Evolutionary conservation across 2,888 invertebrate species (phyloP), one percentile per base, ranked within the genome.

Genomic region (Campoplex nolae): DNA sequence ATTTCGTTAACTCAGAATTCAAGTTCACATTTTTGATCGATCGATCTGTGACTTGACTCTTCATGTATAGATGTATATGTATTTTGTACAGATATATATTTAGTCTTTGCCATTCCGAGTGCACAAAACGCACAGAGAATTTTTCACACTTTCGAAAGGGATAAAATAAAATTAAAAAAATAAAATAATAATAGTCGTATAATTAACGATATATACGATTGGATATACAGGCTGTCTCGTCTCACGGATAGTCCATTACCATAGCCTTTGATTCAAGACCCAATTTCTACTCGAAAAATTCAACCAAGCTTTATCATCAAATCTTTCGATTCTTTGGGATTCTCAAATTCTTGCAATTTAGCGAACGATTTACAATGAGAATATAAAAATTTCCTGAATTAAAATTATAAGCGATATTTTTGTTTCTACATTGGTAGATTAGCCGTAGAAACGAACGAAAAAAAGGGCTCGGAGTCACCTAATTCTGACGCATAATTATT

Each of bases 151-250:
- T 48, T 23, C 23, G 18, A 35, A 51, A 56, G 23, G 45, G 45
- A 23, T 45, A n/a, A 62, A 28, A 75, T 75, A 79, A 68, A 85
- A 74, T 79, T 58, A 85, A 74, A 85, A 42, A 62, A 28, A 75
- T 75, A 79, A 68, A 85, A 74, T 79, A 85, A 74, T 82, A 42
- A 77, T 51, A 65, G 35, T 70, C 65, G 71, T 23, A 74, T 79
- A 65, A 8, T 45, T 62, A 38, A 54, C 71, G 62, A 73, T 54
- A 23, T 35, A 73, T 73, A 54, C 54, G 35, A 35, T 32, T 54
- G 38, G 38, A 65, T 65, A 13, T 58, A 28, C 58, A 32, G 28
- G 28, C 58, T 32, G 58, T 58, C 58, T 58, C 58, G 28, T 28
- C 23, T 23, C 13, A 58, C 58, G 13, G 28, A 16, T 32, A 58